Conservation (phyloP, 2,113 vertebrate species). For the Anarhynchus alexandrinus region DNA sequence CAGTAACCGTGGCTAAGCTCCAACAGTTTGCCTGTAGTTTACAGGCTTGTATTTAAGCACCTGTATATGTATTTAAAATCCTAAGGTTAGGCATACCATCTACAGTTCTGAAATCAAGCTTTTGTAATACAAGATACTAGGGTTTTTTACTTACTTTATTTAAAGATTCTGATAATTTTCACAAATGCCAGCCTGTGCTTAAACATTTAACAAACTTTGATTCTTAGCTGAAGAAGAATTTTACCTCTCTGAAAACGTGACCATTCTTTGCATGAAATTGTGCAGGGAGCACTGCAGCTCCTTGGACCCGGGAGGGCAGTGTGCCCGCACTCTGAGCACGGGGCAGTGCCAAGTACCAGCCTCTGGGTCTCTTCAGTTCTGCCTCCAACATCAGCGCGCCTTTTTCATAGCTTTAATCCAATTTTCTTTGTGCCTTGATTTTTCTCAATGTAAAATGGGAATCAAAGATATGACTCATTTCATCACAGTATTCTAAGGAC, state of each 20-base stretch:
- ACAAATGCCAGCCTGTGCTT: background rate
- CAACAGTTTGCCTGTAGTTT: accelerated
- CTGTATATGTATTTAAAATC: background rate
- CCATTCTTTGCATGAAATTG: accelerated
- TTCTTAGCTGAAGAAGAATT: background rate
- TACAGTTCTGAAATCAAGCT: background rate
- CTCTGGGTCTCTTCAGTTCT: background rate
- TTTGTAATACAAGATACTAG: too few relatives aligned
- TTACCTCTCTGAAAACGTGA: background rate
- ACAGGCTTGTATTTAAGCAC: background rate
- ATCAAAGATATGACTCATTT: background rate
- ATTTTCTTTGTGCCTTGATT: background rate
- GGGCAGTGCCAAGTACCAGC: background rate
- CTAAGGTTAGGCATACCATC: background rate
- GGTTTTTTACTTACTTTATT: background rate
- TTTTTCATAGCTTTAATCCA: background rate
- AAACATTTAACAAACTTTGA: background rate
- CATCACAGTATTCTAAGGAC: background rate
- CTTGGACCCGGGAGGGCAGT: accelerated
- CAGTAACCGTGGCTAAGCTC: background rate
- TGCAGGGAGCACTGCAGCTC: accelerated
- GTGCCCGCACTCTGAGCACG: accelerated
- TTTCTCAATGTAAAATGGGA: background rate
- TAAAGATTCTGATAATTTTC: background rate
- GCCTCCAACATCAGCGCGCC: background rate